Evolutionary conservation across 2,888 invertebrate genomes (phyloP), one percentile per base, ranked within the genome.

Genomic region (Drosophila tanythrix): DNA sequence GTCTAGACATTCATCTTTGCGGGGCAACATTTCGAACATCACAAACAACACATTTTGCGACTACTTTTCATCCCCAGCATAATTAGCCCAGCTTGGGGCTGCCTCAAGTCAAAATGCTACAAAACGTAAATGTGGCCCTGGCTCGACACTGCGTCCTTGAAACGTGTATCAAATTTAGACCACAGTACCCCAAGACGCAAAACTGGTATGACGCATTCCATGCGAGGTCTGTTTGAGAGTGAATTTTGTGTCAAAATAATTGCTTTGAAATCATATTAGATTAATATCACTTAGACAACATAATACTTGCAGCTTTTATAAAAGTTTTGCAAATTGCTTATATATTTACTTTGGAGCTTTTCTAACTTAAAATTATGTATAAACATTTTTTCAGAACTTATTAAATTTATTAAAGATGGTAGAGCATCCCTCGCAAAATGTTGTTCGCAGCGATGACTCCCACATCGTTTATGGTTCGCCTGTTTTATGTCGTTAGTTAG

Each of bases 121-220:
- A 48, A 62, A 70, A 40, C 40, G 38, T 29, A 60, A 55, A 46
- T 43, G 15, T 58, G 53, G 59, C 53, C 40, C 53, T 65, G 62
- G 53, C 27, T 51, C 65, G 59, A 31, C 25, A 7, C 21, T 36
- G 18, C 33, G 68, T 77, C 83, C 88, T 86, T 88, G 88, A 71
- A 82, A 72, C 81, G 83, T 80, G 80, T 82, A 72, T 83, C 83
- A 80, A 85, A 88, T 88, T 73, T 73, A 33, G 51, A 82, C 65
- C 48, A 51, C 46, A 67, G 58, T 51, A 48, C 53, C 29, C 25
- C 48, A 55, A 36, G 33, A 38, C 18, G 38, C 35, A 15, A 11
- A 33, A 35, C 33, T 25, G 35, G 13, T 35, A 21, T 21, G 21
- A 13, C 43, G 38, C 43, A 66, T 38, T 36, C 10, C 31, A 18